Evolutionary conservation across 92 coral and sea anemone genomes (phyloP).

Genomic region (Metridium senile): DNA sequence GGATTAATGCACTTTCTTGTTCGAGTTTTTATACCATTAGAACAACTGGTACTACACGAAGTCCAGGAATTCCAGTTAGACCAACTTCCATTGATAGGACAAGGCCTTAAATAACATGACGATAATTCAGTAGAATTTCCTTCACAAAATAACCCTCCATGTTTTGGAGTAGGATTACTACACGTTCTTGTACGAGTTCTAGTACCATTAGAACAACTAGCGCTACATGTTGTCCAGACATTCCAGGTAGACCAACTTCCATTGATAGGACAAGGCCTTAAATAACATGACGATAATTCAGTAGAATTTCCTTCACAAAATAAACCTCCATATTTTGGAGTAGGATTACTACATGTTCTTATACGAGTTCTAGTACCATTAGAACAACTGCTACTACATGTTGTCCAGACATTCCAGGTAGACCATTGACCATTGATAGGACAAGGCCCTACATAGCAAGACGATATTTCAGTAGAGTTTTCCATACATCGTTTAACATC

Average conservation of each 20-base stretch:
- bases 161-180: conserved; percentile 45
- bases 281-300: conserved; percentile 49
- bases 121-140: conserved; percentile 49
- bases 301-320: conserved; percentile 58
- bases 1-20: conserved; percentile 63
- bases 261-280: conserved; percentile 64
- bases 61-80: conserved; percentile 80
- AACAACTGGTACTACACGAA: conserved; percentile 67
- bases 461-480: conserved; percentile 40
- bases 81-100: conserved; percentile 77
- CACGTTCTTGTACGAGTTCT: conserved; percentile 61
- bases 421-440: conserved; percentile 73
- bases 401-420: conserved; percentile 77
- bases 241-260: conserved; percentile 82
- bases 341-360: conserved; percentile 62
- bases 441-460: conserved; percentile 66
- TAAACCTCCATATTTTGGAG: conserved; percentile 60
- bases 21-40: conserved; percentile 54
- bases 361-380: conserved; percentile 51
- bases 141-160: conserved; percentile 66
- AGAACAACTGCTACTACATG: conserved; percentile 70
- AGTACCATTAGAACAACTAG: conserved; percentile 66
- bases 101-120: conserved; percentile 56
- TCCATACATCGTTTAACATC: conserved; percentile 40
- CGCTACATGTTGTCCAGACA: conserved; percentile 72